A percentile compares a stretch with the other conserved stretches of the same genome.
Evolutionary conservation across 2,113 vertebrate genomes (phyloP).

Genomic region (Pelobates fuscus): DNA sequence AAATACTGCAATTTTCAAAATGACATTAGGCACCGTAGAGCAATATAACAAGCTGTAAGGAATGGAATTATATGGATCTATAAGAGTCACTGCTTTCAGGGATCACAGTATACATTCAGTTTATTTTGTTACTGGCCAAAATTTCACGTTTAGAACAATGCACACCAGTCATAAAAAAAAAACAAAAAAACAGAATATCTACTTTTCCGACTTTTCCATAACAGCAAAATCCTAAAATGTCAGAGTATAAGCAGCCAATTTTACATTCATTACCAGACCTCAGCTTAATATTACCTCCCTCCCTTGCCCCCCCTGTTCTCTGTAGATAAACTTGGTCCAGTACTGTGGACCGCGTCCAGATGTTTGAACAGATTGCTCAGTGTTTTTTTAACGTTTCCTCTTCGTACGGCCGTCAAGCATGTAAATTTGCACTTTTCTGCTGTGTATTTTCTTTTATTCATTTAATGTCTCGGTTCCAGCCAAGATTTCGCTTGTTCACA

Average conservation of each 20-base stretch:
- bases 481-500: slow-evolving; percentile 49
- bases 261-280: slow-evolving; percentile 7
- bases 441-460: slow-evolving; percentile 49
- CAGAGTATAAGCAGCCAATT: slow-evolving; percentile 2
- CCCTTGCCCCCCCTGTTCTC: neutral
- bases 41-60: too few species aligned
- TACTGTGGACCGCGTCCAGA: slow-evolving; percentile 34
- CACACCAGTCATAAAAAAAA: too few species aligned
- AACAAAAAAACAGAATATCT: neutral
- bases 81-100: too few species aligned
- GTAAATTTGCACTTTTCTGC: slow-evolving; percentile 50
- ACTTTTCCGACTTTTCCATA: neutral
- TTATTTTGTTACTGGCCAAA: too few species aligned
- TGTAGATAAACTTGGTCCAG: slow-evolving; percentile 5
- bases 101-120: too few species aligned
- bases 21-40: too few species aligned
- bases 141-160: too few species aligned
- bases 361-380: slow-evolving; percentile 34
- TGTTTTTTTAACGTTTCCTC: slow-evolving; percentile 43
- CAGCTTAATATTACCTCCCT: neutral
- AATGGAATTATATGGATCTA: neutral
- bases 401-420: slow-evolving; percentile 28
- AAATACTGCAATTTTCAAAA: too few species aligned
- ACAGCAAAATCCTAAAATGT: neutral
- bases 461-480: slow-evolving; percentile 31